Evolutionary conservation across 2,797 vertebrate genomes (phyloP), one percentile per base, ranked within the genome.

Genomic region (Pelochelys cantorii): DNA sequence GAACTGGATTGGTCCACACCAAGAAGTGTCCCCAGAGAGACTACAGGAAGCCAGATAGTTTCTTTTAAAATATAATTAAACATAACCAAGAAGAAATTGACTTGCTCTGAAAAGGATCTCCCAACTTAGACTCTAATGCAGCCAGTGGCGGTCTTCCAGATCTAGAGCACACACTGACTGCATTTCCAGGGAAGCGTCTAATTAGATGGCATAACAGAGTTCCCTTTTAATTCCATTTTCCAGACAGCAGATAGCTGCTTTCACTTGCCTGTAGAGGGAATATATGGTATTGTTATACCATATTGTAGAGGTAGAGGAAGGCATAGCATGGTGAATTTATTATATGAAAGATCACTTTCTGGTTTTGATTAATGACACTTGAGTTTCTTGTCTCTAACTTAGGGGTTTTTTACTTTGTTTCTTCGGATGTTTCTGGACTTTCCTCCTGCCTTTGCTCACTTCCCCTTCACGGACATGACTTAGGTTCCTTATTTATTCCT

Each of bases 1-100:
- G 34, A 55, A 27, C 17, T 42, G 74, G 88, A 57, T 79, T 95
- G 94, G 95, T 88, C 89, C 74, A 0, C 0, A 54, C 90, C 87
- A 87, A 92, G 34, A n/a, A 90, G 84, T 86, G 54, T 88, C 94
- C 82, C 86, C 80, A 56, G 92, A 59, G 94, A 93, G 78, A 53
- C 65, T 1, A 0, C 77, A 95, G 93, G 13, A 52, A 79, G 54
- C 57, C 55, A 87, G 92, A 93, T 22, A 94, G 87, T 84, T 92
- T 18, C 78, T 94, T 97, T 93, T 68, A 91, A 92, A 94, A 95
- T 92, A 71, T 93, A 93, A 94, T 97, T 96, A 97, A 96, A 93
- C 86, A 83, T 85, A 92, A 85, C 74, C 52, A 85, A 95, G 92
- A 68, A 96, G 80, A 92, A 96, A 93, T 85, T 87, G 92, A 74